Evolutionary conservation across 2,888 invertebrate genomes (phyloP).

Genomic region (Cheilosia variabilis): DNA sequence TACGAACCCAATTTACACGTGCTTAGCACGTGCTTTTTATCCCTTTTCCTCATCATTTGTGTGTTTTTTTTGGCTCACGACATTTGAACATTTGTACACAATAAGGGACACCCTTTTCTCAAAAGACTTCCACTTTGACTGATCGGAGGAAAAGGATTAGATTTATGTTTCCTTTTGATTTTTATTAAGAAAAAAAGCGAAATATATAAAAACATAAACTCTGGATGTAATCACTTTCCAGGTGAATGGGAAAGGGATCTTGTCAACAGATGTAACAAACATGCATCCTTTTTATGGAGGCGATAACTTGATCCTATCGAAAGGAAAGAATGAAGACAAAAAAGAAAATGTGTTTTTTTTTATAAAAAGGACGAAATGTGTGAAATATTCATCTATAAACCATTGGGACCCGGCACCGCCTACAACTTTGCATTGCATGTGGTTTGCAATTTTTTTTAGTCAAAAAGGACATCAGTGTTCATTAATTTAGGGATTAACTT

Average conservation of each 20-base stretch:
- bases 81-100: slow-evolving; percentile 23
- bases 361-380: slow-evolving; percentile 45
- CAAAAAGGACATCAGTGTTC: slow-evolving; percentile 53
- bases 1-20: slow-evolving; percentile 60
- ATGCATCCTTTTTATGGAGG: slow-evolving; percentile 6
- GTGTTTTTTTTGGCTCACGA: slow-evolving; percentile 16
- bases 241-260: slow-evolving; percentile 68
- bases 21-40: slow-evolving; percentile 67
- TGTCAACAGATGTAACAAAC: slow-evolving; percentile 73
- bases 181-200: slow-evolving; percentile 31
- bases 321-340: not conserved
- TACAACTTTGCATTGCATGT: slow-evolving; percentile 27
- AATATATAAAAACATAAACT: slow-evolving; percentile 38
- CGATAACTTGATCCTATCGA: slow-evolving; percentile 69
- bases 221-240: slow-evolving; percentile 68
- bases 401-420: slow-evolving; percentile 33
- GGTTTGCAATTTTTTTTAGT: slow-evolving; percentile 20
- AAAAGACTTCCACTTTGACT: slow-evolving; percentile 19
- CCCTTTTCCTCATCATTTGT: slow-evolving; percentile 20
- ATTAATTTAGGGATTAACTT: slow-evolving; percentile 73
- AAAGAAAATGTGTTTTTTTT: slow-evolving; percentile 6
- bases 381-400: slow-evolving; percentile 38
- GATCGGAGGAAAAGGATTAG: slow-evolving; percentile 70
- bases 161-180: slow-evolving; percentile 72
- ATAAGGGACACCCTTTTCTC: slow-evolving; percentile 27